A percentile compares a stretch with the other conserved stretches of the same genome.
phyloP scores from a whole-genome alignment of 2,797 vertebrate genomes.

The Thripadectes ignobilis region DNA sequence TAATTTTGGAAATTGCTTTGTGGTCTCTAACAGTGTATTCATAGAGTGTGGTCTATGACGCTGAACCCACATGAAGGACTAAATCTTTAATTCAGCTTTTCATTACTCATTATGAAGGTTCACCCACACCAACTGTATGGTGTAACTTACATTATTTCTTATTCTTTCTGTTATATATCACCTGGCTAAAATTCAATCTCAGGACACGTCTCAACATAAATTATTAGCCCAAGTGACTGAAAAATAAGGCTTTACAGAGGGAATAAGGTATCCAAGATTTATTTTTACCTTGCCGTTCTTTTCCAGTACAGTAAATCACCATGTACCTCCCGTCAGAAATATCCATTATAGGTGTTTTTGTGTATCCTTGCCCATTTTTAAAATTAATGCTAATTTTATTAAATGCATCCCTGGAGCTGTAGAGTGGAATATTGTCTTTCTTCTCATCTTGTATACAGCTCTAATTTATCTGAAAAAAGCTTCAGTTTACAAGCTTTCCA shows the following conservation, averaged over 20 bases:
- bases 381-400: not conserved
- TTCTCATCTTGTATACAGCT: not conserved
- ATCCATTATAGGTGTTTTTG: not conserved
- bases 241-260: not conserved
- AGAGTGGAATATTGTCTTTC: not conserved
- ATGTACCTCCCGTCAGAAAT: rapidly evolving
- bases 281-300: not conserved
- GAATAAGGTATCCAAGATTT: not conserved
- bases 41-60: not conserved
- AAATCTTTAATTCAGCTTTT: not conserved
- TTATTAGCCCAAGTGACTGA: not conserved
- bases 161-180: not conserved
- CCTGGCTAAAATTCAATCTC: not conserved
- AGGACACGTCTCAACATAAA: not conserved
- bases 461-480: not conserved
- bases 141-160: not conserved
- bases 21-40: not conserved
- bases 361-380: not conserved
- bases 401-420: not conserved
- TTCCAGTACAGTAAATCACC: not conserved
- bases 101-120: not conserved
- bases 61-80: not conserved
- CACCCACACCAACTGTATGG: not conserved
- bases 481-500: not conserved
- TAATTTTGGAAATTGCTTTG: not conserved